These are phyloP conservation scores for Clarias fuscus DNA, from an alignment of 2,797 vertebrate species.

Conservation along the genomic window DNA sequence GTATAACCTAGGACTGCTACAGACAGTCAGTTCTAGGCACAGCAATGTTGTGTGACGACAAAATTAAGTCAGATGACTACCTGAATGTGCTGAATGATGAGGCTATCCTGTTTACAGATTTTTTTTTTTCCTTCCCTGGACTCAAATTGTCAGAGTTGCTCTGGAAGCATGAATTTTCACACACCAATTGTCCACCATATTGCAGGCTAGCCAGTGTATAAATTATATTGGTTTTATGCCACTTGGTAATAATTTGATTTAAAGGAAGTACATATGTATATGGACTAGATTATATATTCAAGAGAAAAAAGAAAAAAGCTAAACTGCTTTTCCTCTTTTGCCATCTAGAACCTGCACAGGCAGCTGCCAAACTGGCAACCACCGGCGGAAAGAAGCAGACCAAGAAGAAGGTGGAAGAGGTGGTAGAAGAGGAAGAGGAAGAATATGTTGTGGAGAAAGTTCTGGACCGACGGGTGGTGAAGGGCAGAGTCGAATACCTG, in stretches of 20 bases:
- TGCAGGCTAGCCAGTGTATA: not conserved
- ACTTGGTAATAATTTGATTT: not conserved
- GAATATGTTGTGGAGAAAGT: slow-evolving; percentile 98
- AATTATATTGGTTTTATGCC: not conserved
- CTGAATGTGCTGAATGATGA: too few relatives aligned
- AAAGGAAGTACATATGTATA: too few relatives aligned
- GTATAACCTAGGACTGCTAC: too few relatives aligned
- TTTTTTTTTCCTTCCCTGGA: too few relatives aligned
- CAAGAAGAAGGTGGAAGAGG: slow-evolving; percentile 92
- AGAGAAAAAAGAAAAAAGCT: not conserved
- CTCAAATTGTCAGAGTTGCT: too few relatives aligned
- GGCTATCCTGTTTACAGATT: too few relatives aligned
- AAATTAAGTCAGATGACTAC: too few relatives aligned
- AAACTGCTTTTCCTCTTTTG: not conserved
- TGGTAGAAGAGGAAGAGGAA: slow-evolving; percentile 92
- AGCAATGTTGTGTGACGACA: too few relatives aligned
- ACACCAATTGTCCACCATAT: too few relatives aligned
- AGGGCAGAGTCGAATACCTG: slow-evolving; percentile 91
- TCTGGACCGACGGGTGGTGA: slow-evolving; percentile 88
- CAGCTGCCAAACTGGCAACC: slow-evolving; percentile 83
- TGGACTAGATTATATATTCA: not conserved
- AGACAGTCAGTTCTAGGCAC: too few relatives aligned
- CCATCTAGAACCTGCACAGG: slow-evolving; percentile 62
- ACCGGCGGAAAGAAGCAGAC: slow-evolving; percentile 88
- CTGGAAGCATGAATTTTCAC: too few relatives aligned